Conservation (phyloP, 2,113 vertebrate species). For the Pseudopipra pipra region DNA sequence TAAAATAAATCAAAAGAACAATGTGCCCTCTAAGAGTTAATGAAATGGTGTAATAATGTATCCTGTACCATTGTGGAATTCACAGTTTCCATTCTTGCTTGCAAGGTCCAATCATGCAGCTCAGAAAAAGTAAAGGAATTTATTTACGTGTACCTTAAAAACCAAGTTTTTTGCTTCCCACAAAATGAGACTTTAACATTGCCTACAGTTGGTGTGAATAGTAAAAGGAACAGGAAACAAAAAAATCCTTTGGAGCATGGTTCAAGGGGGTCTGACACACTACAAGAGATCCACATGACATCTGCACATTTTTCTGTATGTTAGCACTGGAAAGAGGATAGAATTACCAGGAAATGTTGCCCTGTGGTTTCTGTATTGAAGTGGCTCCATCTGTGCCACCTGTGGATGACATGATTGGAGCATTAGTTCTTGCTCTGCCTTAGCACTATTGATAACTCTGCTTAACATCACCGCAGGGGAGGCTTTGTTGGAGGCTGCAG, state of each 20-base stretch:
- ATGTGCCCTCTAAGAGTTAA: not conserved
- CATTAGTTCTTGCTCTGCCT: slow-evolving; percentile 75
- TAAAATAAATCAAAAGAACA: not conserved
- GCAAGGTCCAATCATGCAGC: not conserved
- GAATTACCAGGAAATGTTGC: slow-evolving; percentile 71
- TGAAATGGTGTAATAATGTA: not conserved
- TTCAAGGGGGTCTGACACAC: slow-evolving; percentile 30
- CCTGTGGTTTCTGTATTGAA: slow-evolving; percentile 69
- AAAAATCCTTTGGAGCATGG: slow-evolving; percentile 2
- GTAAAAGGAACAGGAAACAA: slow-evolving; percentile 50
- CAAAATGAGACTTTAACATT: slow-evolving; percentile 45
- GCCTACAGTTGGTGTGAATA: slow-evolving; percentile 34
- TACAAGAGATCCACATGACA: slow-evolving; percentile 46
- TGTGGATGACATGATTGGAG: slow-evolving; percentile 78
- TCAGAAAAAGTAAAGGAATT: not conserved
- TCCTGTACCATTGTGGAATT: not conserved
- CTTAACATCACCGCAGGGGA: slow-evolving; percentile 75
- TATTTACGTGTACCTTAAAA: slow-evolving; percentile 30
- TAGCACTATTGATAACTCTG: slow-evolving; percentile 74
- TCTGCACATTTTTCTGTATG: slow-evolving; percentile 48
- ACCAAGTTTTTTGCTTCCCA: not conserved
- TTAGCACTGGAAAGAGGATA: slow-evolving; percentile 58
- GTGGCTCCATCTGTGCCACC: slow-evolving; percentile 75
- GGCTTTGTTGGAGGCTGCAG: slow-evolving; percentile 74
- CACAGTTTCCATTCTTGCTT: not conserved